Percentiles rank a stretch among this genome's conserved stretches.
These are phyloP conservation scores for Equus quagga DNA, from an alignment of 2,113 vertebrate species.

Conservation along the genomic window DNA sequence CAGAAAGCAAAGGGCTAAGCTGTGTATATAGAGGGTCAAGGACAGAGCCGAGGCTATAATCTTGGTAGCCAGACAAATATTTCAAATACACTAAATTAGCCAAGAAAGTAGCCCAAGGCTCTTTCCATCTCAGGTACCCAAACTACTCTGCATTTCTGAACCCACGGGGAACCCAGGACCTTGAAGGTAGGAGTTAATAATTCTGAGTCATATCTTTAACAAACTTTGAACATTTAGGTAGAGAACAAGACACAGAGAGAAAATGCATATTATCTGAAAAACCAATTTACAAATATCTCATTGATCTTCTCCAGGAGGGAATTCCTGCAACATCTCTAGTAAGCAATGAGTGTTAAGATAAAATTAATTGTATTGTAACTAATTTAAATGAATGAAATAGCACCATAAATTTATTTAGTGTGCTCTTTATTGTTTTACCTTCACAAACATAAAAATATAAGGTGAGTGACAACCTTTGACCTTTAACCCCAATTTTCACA, in stretches of 20 bases:
- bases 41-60: background rate
- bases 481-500: background rate
- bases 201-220: constrained; percentile 18
- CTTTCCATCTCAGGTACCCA: background rate
- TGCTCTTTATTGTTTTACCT: background rate
- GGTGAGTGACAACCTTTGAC: background rate
- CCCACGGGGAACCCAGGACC: background rate
- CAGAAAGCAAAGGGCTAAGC: background rate
- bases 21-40: background rate
- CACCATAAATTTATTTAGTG: background rate
- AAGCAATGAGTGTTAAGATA: background rate
- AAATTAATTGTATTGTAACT: background rate
- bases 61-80: background rate
- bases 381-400: background rate
- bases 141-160: constrained; percentile 34
- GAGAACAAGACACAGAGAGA: background rate
- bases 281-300: constrained; percentile 1
- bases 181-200: background rate
- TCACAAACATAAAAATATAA: background rate
- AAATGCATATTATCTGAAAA: background rate
- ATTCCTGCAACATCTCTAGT: background rate
- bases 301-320: background rate
- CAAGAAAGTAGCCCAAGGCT: background rate
- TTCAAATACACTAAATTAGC: constrained; percentile 3
- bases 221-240: background rate